phyloP scores from a whole-genome alignment of 2,113 vertebrate species.

The Cyanocitta stelleri region DNA sequence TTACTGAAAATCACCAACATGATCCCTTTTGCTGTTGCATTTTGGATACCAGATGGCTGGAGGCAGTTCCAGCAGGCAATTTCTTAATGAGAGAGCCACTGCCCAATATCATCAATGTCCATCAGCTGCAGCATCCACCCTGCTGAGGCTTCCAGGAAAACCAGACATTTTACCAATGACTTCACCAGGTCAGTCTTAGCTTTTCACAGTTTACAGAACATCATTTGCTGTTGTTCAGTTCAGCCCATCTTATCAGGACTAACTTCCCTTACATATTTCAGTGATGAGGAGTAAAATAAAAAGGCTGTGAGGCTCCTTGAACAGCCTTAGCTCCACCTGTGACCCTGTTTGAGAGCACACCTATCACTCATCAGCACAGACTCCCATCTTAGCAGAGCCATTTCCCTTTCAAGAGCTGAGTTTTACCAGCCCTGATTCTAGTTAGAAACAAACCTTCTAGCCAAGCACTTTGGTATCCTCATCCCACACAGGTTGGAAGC shows the following conservation, averaged over 20 bases:
- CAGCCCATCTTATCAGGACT: not conserved
- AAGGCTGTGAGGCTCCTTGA: not conserved
- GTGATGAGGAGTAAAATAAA: not conserved
- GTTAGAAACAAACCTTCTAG: not conserved
- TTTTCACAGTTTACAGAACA: not conserved
- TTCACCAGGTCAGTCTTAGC: not conserved
- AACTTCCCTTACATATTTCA: not conserved
- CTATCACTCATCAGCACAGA: not conserved
- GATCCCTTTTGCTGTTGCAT: not conserved
- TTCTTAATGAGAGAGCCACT: conserved; percentile 3
- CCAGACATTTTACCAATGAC: not conserved
- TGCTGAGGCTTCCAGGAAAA: conserved; percentile 14
- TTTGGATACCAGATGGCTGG: conserved; percentile 36
- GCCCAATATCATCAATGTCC: not conserved
- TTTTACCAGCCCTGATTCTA: not conserved
- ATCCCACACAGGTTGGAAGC: not conserved
- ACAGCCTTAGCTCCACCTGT: not conserved
- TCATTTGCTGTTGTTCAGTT: not conserved
- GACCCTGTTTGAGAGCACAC: not conserved
- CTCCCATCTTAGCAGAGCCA: not conserved
- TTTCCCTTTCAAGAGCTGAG: not conserved
- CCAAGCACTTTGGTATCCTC: not conserved
- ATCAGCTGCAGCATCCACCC: not conserved
- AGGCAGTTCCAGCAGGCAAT: conserved; percentile 33
- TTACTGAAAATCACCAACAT: conserved; percentile 27